These are phyloP conservation scores for Odontocerum albicorne DNA, from an alignment of 2,888 invertebrate species.

Conservation along the genomic window DNA sequence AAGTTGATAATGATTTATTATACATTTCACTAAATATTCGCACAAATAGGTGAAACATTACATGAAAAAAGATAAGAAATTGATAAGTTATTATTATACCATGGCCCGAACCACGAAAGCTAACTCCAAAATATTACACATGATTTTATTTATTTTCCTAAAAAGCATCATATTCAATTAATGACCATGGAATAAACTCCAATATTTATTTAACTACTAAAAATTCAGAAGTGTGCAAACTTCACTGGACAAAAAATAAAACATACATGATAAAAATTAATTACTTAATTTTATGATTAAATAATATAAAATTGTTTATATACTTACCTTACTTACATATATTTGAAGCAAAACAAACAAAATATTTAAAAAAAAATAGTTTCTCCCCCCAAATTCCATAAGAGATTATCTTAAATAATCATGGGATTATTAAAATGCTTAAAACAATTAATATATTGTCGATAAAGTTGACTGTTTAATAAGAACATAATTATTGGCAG, in stretches of 20 bases:
- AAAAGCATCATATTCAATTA: too few relatives aligned
- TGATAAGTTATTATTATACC: slow-evolving; percentile 1
- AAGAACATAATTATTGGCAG: too few relatives aligned
- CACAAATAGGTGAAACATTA: slow-evolving; percentile 17
- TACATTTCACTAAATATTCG: slow-evolving; percentile 7
- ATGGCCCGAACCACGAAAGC: not conserved
- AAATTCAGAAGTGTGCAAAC: slow-evolving; percentile 28
- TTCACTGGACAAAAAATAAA: slow-evolving; percentile 21
- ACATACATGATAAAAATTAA: slow-evolving; percentile 1
- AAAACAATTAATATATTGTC: too few relatives aligned
- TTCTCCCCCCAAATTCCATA: too few relatives aligned
- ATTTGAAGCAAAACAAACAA: not conserved
- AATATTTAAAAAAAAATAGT: not conserved
- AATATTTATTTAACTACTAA: slow-evolving; percentile 3
- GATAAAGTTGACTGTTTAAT: too few relatives aligned
- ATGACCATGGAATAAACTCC: too few relatives aligned
- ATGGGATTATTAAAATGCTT: too few relatives aligned
- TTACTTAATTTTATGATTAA: not conserved
- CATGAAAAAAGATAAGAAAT: slow-evolving; percentile 8
- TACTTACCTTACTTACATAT: not conserved
- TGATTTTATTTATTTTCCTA: slow-evolving; percentile 1
- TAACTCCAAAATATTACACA: not conserved
- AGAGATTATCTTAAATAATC: too few relatives aligned
- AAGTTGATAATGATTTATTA: slow-evolving; percentile 10
- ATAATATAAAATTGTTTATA: not conserved